phyloP scores from a whole-genome alignment of 2,797 vertebrate genomes.

The Ctenochaetus hawaiiensis region DNA sequence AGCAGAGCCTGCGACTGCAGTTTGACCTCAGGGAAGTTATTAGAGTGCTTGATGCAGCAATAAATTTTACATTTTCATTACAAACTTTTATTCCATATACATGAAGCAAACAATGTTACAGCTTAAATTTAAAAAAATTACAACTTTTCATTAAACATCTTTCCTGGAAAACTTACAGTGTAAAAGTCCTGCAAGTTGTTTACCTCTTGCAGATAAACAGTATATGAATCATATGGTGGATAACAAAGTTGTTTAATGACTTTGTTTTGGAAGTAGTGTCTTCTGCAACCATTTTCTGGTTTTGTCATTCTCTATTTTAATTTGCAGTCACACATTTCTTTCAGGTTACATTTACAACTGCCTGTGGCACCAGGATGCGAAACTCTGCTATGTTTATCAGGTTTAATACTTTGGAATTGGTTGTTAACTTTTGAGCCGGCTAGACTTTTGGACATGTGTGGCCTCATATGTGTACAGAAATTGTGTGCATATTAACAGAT shows the following conservation, averaged over 20 bases:
- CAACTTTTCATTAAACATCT: background rate
- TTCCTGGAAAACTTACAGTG: background rate
- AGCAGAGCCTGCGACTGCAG: background rate
- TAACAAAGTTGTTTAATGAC: background rate
- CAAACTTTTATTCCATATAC: background rate
- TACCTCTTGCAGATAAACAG: background rate
- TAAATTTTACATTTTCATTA: too few species aligned
- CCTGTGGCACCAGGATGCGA: background rate
- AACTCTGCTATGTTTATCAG: background rate
- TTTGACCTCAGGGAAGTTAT: background rate
- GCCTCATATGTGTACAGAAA: background rate
- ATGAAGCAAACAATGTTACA: background rate
- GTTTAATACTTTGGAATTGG: background rate
- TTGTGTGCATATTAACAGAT: background rate
- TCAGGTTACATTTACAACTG: background rate
- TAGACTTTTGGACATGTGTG: too few species aligned
- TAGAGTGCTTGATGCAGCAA: too few species aligned
- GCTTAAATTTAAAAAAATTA: accelerated
- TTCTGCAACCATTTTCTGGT: background rate
- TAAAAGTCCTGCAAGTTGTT: background rate
- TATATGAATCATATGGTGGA: background rate
- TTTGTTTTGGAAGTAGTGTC: too few species aligned
- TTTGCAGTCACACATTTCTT: background rate
- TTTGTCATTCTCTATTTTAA: background rate
- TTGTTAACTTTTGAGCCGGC: too few species aligned